phyloP scores from a whole-genome alignment of 2,888 invertebrate genomes.

The Epistrophella euchroma region DNA sequence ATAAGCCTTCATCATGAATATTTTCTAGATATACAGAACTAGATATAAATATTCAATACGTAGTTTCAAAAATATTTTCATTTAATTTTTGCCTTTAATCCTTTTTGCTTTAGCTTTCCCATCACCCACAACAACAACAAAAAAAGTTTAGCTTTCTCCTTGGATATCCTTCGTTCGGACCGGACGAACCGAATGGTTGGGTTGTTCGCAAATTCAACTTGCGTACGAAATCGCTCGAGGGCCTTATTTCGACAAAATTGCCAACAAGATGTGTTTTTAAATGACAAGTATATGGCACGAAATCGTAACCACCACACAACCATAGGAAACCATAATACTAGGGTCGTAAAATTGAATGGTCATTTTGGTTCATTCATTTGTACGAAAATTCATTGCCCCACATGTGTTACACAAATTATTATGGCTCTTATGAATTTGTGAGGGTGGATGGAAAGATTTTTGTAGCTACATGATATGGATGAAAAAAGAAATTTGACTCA shows the following conservation, averaged over 20 bases:
- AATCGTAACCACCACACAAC: constrained; percentile 43
- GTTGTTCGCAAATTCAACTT: constrained; percentile 60
- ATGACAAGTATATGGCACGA: constrained; percentile 73
- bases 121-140: constrained; percentile 9
- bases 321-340: constrained; percentile 3
- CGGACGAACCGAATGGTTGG: not conserved
- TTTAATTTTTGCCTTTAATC: constrained; percentile 72
- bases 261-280: constrained; percentile 75
- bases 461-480: not conserved
- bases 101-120: constrained; percentile 44
- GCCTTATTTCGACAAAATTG: constrained; percentile 72
- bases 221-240: constrained; percentile 69
- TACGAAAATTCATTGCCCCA: constrained; percentile 65
- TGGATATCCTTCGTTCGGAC: not conserved
- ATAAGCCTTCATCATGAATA: constrained; percentile 10
- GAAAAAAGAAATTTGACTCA: not conserved
- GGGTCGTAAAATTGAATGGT: constrained; percentile 75
- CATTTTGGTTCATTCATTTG: constrained; percentile 73
- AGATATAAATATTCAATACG: constrained; percentile 68
- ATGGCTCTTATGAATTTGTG: constrained; percentile 37
- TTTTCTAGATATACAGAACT: too few species aligned
- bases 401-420: constrained; percentile 74
- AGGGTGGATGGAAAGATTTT: not conserved
- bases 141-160: constrained; percentile 27
- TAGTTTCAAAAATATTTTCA: constrained; percentile 73